Evolutionary conservation across 2,888 invertebrate species (phyloP), one percentile per base, ranked within the genome.

Genomic region (Peribatodes rhomboidaria): DNA sequence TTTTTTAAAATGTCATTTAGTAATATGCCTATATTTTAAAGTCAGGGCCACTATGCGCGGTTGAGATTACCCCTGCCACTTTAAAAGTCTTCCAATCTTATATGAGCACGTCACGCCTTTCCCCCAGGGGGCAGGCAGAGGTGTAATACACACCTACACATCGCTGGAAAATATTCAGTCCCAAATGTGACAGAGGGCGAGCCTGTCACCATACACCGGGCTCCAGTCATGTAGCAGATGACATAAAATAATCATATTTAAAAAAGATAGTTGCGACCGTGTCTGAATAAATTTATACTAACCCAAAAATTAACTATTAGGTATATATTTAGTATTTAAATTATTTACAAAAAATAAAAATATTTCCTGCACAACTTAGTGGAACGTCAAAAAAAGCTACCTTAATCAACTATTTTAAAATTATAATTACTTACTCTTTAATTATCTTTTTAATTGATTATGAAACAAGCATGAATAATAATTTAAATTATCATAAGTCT

Each of bases 331-430:
- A 47, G 2, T 31, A 33, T 31, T n/a, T 33, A 11, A 14, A 16
- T 47, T 27, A 13, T 35, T n/a, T 11, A n/a, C n/a, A n/a, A n/a
- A 46, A 46, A n/a, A 46, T n/a, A n/a, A 42, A 14, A 42, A 14
- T n/a, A n/a, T n/a, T n/a, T n/a, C 0, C 42, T 42, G 42, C 46
- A 27, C 22, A 46, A 22, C 11, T 7, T 42, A 8, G 13, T 22
- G 20, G 20, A 18, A 20, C 10, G 39, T 20, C 4, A 20, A 47
- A 11, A 18, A 1, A 10, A 16, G n/a, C n/a, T n/a, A 22, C 1
- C 7, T 8, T 7, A n/a, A 22, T 46, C 11, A 31, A 11, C 31
- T 33, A 16, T 16, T 33, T 10, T 33, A 49, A 47, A 47, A 22
- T 1, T 22, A 44, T 18, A 42, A 42, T 42, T 11, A 42, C 22